Evolutionary conservation across 2,888 invertebrate genomes (phyloP).

Genomic region (Rugalucina vietnamica): DNA sequence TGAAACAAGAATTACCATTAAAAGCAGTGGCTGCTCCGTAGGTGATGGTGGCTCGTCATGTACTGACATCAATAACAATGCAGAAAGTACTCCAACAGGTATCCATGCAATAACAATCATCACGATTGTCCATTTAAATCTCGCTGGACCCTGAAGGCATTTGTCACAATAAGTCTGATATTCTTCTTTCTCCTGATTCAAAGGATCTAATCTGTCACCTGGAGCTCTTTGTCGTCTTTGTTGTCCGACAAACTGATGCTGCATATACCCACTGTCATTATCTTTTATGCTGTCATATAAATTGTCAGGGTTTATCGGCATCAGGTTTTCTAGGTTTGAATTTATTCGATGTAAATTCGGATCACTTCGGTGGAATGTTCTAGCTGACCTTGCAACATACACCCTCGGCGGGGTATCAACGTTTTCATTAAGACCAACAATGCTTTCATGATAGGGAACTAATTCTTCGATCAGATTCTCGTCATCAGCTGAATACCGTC

Average conservation of each 20-base stretch:
- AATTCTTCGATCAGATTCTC: neutral
- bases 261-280: neutral
- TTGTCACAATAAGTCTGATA: no score
- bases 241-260: neutral
- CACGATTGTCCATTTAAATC: no score
- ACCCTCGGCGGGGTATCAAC: neutral
- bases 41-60: neutral
- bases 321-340: no score
- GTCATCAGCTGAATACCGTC: neutral
- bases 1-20: no score
- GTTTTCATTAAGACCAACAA: neutral
- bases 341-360: neutral
- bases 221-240: no score
- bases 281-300: neutral
- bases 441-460: no score
- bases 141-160: no score
- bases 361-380: neutral
- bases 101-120: neutral
- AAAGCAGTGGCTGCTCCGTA: no score
- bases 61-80: neutral
- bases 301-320: no score
- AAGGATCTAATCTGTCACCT: no score
- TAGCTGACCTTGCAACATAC: neutral
- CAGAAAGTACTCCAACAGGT: neutral
- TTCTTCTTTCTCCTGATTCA: no score